Evolutionary conservation across 2,888 invertebrate species (phyloP), one percentile per base, ranked within the genome.

Genomic region (Macropis europaea): DNA sequence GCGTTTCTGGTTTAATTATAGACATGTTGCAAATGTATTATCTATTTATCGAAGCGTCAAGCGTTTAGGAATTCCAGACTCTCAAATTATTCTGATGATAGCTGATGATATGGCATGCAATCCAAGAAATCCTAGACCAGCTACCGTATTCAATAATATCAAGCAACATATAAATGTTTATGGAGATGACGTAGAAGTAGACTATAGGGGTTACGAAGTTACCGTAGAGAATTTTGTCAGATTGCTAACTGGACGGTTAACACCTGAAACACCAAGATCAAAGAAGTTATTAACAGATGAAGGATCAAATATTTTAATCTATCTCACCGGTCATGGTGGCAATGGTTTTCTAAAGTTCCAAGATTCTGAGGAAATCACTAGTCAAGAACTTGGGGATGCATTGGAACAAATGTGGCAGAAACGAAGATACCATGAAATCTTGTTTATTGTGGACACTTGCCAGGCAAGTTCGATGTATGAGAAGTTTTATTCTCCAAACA

Each of bases 21-120:
- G 99, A 4, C 99, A 99, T 93, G 98, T 99, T 28, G 99, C 99
- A 2, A 99, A 99, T 90, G 99, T 99, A 0, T 90, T 99, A 15
- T 99, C 99, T 0, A 97, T 99, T 73, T 99, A 99, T 89, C 94
- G 99, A 9, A 98, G 98, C 88, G 98, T 99, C 0, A 99, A 99
- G 90, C 92, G 99, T 13, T 92, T 99, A 2, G 99, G 99, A n/a
- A 99, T 99, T 82, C 99, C 99, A 0, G 99, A 99, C 90, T 96
- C 96, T 63, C 99, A 99, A 90, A 99, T 99, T 61, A 99, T 99
- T 77, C 90, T 99, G 60, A 99, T 99, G 99, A 95, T 99, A 77
- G 99, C 99, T 1, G 99, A 99, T 90, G 99, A 99, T 88, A 99
- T 99, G 98, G 99, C 99, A 0, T 99, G 99, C 87, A 99, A 99